Evolutionary conservation across 2,888 invertebrate genomes (phyloP).

Genomic region (Sphecodes monilicornis): DNA sequence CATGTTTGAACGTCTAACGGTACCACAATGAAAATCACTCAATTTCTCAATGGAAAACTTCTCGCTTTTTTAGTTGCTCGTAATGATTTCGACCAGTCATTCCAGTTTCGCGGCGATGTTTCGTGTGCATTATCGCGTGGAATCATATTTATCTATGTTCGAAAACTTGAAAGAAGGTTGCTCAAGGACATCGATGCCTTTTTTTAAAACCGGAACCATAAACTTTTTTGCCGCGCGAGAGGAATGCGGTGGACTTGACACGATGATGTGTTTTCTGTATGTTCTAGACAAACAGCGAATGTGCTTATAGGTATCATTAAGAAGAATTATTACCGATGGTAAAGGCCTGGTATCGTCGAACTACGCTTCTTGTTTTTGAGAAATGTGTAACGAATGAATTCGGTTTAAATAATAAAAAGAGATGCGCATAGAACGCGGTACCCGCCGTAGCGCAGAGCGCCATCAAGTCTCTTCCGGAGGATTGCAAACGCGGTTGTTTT

Average conservation of each 20-base stretch:
- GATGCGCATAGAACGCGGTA: background rate
- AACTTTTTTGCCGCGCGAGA: background rate
- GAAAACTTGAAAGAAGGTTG: background rate
- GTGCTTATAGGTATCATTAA: background rate
- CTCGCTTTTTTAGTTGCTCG: background rate
- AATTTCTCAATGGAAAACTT: background rate
- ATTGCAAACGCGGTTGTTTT: background rate
- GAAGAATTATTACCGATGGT: background rate
- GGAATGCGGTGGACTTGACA: slow-evolving; percentile 1
- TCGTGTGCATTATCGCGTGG: background rate
- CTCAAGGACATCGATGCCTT: background rate
- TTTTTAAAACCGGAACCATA: background rate
- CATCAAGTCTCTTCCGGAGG: background rate
- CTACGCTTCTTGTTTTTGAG: background rate
- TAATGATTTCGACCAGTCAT: background rate
- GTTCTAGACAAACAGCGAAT: background rate
- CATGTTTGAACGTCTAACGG: background rate
- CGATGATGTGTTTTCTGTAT: background rate
- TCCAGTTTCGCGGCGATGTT: background rate
- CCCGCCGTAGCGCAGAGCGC: background rate
- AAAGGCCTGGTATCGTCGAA: background rate
- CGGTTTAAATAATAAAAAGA: background rate
- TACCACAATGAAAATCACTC: background rate
- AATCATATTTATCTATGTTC: background rate
- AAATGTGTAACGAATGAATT: background rate